A percentile compares a stretch with the other conserved stretches of the same genome.
phyloP scores from a whole-genome alignment of 2,888 invertebrate species.

The Gari tellinella region DNA sequence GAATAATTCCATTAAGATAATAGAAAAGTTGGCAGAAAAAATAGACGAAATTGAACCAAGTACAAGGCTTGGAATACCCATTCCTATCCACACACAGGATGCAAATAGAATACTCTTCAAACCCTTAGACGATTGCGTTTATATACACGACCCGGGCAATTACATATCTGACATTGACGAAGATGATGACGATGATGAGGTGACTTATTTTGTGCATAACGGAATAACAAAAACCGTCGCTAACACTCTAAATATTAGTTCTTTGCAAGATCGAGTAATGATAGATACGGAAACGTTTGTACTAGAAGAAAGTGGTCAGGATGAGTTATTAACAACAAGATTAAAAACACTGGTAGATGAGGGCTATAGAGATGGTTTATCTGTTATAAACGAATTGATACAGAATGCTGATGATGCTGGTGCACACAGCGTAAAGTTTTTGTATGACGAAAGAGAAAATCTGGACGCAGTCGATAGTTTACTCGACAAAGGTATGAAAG shows the following conservation, averaged over 20 bases:
- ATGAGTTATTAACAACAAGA: constrained; percentile 73
- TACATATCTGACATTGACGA: constrained; percentile 42
- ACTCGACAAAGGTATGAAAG: constrained; percentile 62
- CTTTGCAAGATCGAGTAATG: constrained; percentile 67
- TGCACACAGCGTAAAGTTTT: constrained; percentile 67
- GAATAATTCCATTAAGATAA: constrained; percentile 43
- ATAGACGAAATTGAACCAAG: constrained; percentile 6
- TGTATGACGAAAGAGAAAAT: constrained; percentile 78
- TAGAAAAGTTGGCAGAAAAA: constrained; percentile 31
- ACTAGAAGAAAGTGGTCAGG: constrained; percentile 70
- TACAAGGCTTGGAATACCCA: constrained; percentile 8
- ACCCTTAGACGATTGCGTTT: constrained; percentile 40
- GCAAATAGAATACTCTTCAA: constrained; percentile 8
- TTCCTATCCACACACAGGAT: constrained; percentile 33
- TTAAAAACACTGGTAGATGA: constrained; percentile 68
- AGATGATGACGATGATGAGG: too few relatives aligned
- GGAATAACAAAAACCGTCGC: constrained; percentile 6
- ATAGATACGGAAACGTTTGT: constrained; percentile 53
- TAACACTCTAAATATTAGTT: constrained; percentile 59
- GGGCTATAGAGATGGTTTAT: constrained; percentile 76
- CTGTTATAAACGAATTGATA: constrained; percentile 77
- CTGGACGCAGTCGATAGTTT: constrained; percentile 21
- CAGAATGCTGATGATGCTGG: constrained; percentile 81
- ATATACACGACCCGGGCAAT: constrained; percentile 39
- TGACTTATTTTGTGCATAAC: constrained; percentile 64